Conservation (phyloP, 2,888 invertebrate genomes). For the Polyommatus iphigenia region DNA sequence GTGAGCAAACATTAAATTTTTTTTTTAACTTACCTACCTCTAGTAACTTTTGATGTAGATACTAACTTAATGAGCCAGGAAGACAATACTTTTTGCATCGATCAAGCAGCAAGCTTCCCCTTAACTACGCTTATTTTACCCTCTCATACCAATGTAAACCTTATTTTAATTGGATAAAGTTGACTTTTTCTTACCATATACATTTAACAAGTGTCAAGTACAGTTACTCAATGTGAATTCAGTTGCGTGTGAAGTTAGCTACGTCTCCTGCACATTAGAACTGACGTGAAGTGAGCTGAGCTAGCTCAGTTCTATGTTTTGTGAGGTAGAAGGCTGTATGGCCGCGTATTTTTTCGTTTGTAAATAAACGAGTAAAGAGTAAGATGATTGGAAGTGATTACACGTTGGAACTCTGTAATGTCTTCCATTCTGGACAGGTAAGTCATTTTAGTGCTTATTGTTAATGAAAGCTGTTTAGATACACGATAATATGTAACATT, state of each 20-base stretch:
- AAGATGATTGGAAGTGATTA: slow-evolving; percentile 91
- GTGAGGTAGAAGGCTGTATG: slow-evolving; percentile 39
- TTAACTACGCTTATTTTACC: background rate
- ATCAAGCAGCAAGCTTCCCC: background rate
- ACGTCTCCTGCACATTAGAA: slow-evolving; percentile 53
- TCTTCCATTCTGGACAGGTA: slow-evolving; percentile 94
- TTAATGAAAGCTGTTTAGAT: background rate
- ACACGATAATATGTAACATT: background rate
- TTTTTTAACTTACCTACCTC: background rate
- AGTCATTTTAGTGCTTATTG: slow-evolving; percentile 47
- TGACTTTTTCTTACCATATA: slow-evolving; percentile 37
- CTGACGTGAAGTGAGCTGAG: slow-evolving; percentile 59
- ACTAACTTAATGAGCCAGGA: no score
- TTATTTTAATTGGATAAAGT: slow-evolving; percentile 27
- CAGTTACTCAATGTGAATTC: slow-evolving; percentile 56
- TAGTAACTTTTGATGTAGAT: no score
- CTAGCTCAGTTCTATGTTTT: slow-evolving; percentile 54
- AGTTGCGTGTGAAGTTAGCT: slow-evolving; percentile 58
- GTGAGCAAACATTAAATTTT: no score
- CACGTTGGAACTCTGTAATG: slow-evolving; percentile 91
- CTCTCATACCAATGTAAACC: slow-evolving; percentile 34
- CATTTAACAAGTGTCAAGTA: slow-evolving; percentile 50
- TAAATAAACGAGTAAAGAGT: slow-evolving; percentile 39
- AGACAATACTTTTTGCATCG: background rate
- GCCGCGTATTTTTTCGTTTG: slow-evolving; percentile 44